phyloP scores from a whole-genome alignment of 2,797 vertebrate genomes.

The Enteromius viviparus region DNA sequence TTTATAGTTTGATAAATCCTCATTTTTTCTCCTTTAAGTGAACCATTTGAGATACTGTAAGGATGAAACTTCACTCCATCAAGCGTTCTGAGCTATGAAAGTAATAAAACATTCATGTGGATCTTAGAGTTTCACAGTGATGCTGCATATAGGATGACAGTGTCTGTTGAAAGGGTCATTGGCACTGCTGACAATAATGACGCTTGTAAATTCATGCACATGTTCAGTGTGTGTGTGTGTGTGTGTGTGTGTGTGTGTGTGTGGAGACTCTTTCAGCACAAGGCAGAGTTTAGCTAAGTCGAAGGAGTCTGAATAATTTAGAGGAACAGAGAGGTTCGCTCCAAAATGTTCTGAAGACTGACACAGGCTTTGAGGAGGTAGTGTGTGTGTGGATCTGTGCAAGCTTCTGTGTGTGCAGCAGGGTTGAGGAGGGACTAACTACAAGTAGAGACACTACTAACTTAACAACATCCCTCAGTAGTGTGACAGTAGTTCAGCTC shows the following conservation, averaged over 20 bases:
- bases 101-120: not conserved
- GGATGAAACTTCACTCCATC: not conserved
- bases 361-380: conserved; percentile 17
- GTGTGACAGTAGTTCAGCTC: not conserved
- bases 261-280: not conserved
- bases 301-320: conserved; percentile 47
- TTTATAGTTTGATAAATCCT: not conserved
- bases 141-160: not conserved
- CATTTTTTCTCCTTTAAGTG: not conserved
- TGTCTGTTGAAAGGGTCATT: not conserved
- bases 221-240: not conserved
- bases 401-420: not conserved
- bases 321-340: conserved; percentile 46
- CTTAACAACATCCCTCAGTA: not conserved
- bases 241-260: conserved; percentile 25
- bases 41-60: not conserved
- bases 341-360: conserved; percentile 24
- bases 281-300: conserved; percentile 25
- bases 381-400: not conserved
- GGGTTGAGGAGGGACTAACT: not conserved
- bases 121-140: not conserved
- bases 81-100: not conserved
- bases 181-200: conserved; percentile 1
- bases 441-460: not conserved
- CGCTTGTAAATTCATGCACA: conserved; percentile 14